Evolutionary conservation across 2,113 vertebrate genomes (phyloP).

Genomic region (Himantopus leucocephalus): DNA sequence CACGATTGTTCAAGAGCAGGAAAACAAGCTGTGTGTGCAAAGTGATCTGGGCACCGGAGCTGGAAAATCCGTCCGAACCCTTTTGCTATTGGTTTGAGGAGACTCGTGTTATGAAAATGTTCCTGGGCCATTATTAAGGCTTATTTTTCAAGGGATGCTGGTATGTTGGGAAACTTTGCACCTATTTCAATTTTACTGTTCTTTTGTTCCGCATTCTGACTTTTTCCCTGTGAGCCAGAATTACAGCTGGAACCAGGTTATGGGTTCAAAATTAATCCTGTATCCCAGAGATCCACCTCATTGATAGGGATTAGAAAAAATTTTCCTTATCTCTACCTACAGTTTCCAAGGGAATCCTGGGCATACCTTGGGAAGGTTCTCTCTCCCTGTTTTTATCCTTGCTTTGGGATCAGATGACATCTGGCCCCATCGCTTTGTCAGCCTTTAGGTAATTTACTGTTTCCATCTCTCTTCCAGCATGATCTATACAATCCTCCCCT

Average conservation of each 20-base stretch:
- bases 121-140: neutral
- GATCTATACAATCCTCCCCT: neutral
- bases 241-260: neutral
- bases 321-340: neutral
- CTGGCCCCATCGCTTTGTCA: neutral
- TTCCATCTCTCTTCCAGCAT: slow-evolving; percentile 27
- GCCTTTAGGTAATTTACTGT: slow-evolving; percentile 31
- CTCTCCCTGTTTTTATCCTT: neutral
- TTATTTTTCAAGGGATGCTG: slow-evolving; percentile 37
- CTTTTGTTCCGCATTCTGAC: slow-evolving; percentile 25
- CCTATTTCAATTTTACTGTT: neutral
- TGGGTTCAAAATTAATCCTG: neutral
- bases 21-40: slow-evolving; percentile 27
- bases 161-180: neutral
- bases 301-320: neutral
- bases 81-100: neutral
- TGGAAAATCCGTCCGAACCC: neutral
- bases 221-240: neutral
- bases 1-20: slow-evolving; percentile 28
- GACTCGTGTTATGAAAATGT: neutral
- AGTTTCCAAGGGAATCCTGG: neutral
- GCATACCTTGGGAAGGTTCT: neutral
- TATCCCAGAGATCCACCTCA: neutral
- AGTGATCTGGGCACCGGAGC: neutral
- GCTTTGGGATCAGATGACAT: slow-evolving; percentile 22